Conservation (phyloP, 2,888 invertebrate species). For the Eristalis arbustorum region DNA sequence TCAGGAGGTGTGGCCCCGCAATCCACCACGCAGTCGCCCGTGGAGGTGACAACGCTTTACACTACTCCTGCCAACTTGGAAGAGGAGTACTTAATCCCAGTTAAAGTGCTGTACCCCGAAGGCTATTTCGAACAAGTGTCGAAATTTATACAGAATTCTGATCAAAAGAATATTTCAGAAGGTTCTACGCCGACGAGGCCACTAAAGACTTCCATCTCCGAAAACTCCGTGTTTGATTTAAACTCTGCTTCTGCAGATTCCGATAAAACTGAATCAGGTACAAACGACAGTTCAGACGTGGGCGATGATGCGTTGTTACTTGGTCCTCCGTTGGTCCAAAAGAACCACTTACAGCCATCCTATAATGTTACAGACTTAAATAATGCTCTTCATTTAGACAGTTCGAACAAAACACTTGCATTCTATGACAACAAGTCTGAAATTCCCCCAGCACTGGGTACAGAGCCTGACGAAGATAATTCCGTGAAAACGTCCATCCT, state of each 20-base stretch:
- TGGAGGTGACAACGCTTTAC: not conserved
- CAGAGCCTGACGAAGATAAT: not conserved
- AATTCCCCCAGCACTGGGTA: not conserved
- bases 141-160: not conserved
- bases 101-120: slow-evolving; percentile 21
- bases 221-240: not conserved
- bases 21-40: not conserved
- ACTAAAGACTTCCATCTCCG: not conserved
- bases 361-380: not conserved
- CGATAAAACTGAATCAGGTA: not conserved
- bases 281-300: not conserved
- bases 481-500: not conserved
- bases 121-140: slow-evolving; percentile 29
- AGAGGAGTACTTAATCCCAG: slow-evolving; percentile 16
- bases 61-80: not conserved
- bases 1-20: too few species aligned
- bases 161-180: not conserved
- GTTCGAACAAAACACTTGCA: not conserved
- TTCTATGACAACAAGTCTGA: not conserved
- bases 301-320: not conserved
- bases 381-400: not conserved
- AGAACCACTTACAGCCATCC: not conserved
- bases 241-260: not conserved
- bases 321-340: not conserved
- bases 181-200: not conserved